phyloP scores from a whole-genome alignment of 2,888 invertebrate species.

The Apotomis capreana region DNA sequence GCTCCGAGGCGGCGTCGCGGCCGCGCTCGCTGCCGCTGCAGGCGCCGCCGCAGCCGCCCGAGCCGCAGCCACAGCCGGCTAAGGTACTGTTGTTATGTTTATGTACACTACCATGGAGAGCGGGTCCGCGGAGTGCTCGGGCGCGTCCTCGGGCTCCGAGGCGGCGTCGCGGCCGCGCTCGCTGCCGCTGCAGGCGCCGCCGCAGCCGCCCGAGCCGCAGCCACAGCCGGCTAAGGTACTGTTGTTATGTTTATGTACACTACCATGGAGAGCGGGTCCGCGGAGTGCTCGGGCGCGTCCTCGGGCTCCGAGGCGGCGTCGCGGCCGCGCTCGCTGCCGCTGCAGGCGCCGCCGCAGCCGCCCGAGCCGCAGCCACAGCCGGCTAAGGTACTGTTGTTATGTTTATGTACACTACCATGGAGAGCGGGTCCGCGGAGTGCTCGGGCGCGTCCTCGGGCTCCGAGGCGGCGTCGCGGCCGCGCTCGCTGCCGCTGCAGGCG shows the following conservation, averaged over 20 bases:
- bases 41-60: slow-evolving; percentile 43
- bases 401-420: slow-evolving; percentile 49
- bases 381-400: slow-evolving; percentile 1
- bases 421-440: slow-evolving; percentile 81
- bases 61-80: slow-evolving; percentile 29
- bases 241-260: background rate
- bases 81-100: slow-evolving; percentile 1
- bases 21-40: slow-evolving; percentile 70
- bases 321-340: slow-evolving; percentile 72
- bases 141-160: slow-evolving; percentile 69
- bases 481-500: slow-evolving; percentile 64
- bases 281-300: slow-evolving; percentile 69
- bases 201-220: slow-evolving; percentile 35
- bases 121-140: slow-evolving; percentile 75
- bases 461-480: slow-evolving; percentile 73
- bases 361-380: slow-evolving; percentile 30
- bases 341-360: slow-evolving; percentile 48
- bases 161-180: slow-evolving; percentile 74
- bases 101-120: slow-evolving; percentile 66
- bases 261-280: slow-evolving; percentile 79
- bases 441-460: slow-evolving; percentile 69
- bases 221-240: slow-evolving; percentile 31
- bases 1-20: slow-evolving; percentile 72
- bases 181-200: slow-evolving; percentile 58
- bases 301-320: slow-evolving; percentile 73